These are phyloP conservation scores for Nephotettix cincticeps DNA, from an alignment of 1,140 invertebrate species.

Conservation along the genomic window DNA sequence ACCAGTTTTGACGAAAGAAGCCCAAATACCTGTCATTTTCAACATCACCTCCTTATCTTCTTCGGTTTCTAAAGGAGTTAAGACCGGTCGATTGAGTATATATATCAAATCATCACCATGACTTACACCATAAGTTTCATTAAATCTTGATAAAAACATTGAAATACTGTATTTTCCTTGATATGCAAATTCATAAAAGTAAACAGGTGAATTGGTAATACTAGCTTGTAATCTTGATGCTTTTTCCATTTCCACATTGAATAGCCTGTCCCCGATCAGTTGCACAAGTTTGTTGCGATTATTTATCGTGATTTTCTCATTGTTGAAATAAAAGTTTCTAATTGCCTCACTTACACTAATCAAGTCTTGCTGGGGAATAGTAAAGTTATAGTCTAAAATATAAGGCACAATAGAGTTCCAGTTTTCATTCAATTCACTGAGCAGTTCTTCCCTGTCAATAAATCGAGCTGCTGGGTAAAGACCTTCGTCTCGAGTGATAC, in stretches of 20 bases:
- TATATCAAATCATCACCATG: conserved; percentile 37
- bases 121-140: conserved; percentile 33
- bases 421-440: conserved; percentile 35
- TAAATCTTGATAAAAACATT: not conserved
- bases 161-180: conserved; percentile 34
- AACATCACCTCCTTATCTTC: conserved; percentile 13
- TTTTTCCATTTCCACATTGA: conserved; percentile 34
- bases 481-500: conserved; percentile 45
- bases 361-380: conserved; percentile 23
- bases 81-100: conserved; percentile 12
- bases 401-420: conserved; percentile 39
- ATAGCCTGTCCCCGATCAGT: conserved; percentile 39
- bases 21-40: not conserved
- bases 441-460: conserved; percentile 18
- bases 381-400: conserved; percentile 39
- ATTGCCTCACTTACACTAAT: conserved; percentile 33
- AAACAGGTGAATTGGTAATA: conserved; percentile 33
- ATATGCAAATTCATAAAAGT: conserved; percentile 39
- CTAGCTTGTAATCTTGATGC: conserved; percentile 33
- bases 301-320: conserved; percentile 21
- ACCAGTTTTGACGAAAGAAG: not conserved
- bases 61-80: not conserved
- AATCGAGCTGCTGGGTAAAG: conserved; percentile 32
- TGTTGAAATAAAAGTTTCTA: conserved; percentile 34
- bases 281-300: conserved; percentile 11